These are phyloP conservation scores for Nudaria mundana DNA, from an alignment of 2,888 invertebrate species.

Conservation along the genomic window DNA sequence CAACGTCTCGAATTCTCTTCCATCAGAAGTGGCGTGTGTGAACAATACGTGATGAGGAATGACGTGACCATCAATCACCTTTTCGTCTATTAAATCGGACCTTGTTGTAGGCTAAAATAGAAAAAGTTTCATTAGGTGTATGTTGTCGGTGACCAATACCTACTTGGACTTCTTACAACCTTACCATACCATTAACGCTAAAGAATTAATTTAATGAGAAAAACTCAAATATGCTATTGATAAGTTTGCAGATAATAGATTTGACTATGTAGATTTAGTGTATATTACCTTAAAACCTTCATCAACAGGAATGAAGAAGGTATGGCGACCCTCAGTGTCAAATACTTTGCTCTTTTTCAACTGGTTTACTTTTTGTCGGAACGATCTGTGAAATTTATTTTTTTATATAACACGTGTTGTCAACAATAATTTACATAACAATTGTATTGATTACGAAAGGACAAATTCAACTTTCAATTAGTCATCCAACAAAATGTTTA, in stretches of 20 bases:
- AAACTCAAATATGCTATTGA: background rate
- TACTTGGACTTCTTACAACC: too few relatives aligned
- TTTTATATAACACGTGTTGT: too few relatives aligned
- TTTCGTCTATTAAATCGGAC: slow-evolving; percentile 88
- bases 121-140: background rate
- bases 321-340: slow-evolving; percentile 89
- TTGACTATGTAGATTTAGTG: too few relatives aligned
- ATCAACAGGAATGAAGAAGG: slow-evolving; percentile 95
- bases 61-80: slow-evolving; percentile 94
- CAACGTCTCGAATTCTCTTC: slow-evolving; percentile 88
- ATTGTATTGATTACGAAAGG: too few relatives aligned
- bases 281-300: slow-evolving; percentile 90
- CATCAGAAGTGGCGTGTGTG: slow-evolving; percentile 89
- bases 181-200: too few relatives aligned
- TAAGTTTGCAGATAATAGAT: background rate
- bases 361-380: slow-evolving; percentile 87
- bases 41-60: slow-evolving; percentile 93
- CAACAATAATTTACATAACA: too few relatives aligned
- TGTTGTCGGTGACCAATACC: too few relatives aligned
- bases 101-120: slow-evolving; percentile 82
- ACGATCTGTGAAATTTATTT: slow-evolving; percentile 80
- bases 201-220: too few relatives aligned
- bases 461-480: too few relatives aligned
- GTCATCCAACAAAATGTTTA: too few relatives aligned
- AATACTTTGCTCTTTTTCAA: slow-evolving; percentile 88